Percentiles rank a stretch among this genome's conserved stretches.
These are phyloP conservation scores for Chondrosia reniformis DNA, from an alignment of 37 sponge, comb jelly and placozoan species.

Conservation along the genomic window DNA sequence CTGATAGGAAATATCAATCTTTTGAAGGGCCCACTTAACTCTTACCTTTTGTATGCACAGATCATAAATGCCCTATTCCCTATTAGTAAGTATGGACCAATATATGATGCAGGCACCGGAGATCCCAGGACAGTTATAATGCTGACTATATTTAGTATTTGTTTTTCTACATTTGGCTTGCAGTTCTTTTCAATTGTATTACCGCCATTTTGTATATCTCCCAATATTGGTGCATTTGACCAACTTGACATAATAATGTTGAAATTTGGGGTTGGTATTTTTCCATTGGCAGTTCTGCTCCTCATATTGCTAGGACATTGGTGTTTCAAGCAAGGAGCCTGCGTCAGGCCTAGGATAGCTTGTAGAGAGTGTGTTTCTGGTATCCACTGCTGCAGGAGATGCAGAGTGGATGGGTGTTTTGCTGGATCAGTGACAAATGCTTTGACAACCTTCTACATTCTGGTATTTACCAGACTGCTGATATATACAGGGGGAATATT, in stretches of 20 bases:
- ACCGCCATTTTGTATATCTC: background rate
- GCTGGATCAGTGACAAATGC: background rate
- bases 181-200: conserved; percentile 2
- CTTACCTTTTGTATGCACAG: background rate
- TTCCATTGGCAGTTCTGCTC: background rate
- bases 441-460: background rate
- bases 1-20: background rate
- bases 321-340: background rate
- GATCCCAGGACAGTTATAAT: background rate
- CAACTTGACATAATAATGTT: background rate
- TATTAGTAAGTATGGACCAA: background rate
- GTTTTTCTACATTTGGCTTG: background rate
- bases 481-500: background rate
- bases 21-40: background rate
- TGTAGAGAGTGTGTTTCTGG: background rate
- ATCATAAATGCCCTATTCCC: background rate
- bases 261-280: background rate
- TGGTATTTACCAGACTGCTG: background rate
- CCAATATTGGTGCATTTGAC: background rate
- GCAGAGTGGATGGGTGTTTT: too few species aligned
- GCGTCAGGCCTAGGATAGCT: too few species aligned
- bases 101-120: background rate
- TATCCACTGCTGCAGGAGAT: background rate
- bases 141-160: background rate
- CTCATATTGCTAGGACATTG: background rate